Conservation (phyloP, 2,113 vertebrate species). For the Brachyhypopomus occidentalis region DNA sequence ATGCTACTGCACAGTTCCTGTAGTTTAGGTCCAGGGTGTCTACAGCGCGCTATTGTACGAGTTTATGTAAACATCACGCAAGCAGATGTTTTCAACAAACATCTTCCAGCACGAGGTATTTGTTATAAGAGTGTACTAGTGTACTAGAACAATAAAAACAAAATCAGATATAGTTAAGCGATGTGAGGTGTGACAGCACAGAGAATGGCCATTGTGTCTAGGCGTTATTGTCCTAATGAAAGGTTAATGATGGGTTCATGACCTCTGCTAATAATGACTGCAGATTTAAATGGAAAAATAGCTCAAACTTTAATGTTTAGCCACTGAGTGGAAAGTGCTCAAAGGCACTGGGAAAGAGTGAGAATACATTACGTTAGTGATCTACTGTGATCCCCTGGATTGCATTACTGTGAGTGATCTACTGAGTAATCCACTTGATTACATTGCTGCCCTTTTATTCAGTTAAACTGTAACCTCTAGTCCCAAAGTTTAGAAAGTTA, state of each 20-base stretch:
- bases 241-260: not conserved
- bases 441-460: conserved; percentile 1
- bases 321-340: conserved; percentile 6
- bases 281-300: conserved; percentile 13
- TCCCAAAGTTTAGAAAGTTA: conserved; percentile 13
- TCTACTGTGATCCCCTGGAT: no score
- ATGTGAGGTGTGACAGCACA: no score
- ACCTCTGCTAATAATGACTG: not conserved
- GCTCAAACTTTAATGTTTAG: conserved; percentile 13
- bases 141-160: no score
- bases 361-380: not conserved
- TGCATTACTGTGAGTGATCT: conserved; percentile 5
- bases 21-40: no score
- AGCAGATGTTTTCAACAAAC: no score
- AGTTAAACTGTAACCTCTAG: conserved; percentile 25
- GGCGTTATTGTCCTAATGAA: not conserved
- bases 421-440: conserved; percentile 14
- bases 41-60: no score
- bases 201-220: no score
- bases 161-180: no score
- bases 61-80: no score
- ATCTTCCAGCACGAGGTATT: no score
- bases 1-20: no score
- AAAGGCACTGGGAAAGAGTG: conserved; percentile 16
- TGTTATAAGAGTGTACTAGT: no score